These are phyloP conservation scores for Mesoclemmys tuberculata DNA, from an alignment of 2,113 vertebrate genomes.

Conservation along the genomic window DNA sequence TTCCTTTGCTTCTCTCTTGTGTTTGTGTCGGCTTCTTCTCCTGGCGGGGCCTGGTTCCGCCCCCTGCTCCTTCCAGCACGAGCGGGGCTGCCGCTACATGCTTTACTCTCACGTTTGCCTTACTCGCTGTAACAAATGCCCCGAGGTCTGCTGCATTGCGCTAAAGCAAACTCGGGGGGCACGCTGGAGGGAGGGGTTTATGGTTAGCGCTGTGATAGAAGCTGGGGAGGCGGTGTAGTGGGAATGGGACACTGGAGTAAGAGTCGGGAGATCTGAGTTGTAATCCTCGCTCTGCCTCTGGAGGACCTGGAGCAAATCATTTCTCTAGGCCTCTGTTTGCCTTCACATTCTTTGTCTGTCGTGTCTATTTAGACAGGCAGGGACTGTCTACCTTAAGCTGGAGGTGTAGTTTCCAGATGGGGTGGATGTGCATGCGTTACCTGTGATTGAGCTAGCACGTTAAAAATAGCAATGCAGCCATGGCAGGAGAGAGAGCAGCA, in stretches of 20 bases:
- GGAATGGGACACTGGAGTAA: background rate
- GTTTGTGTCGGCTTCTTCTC: slow-evolving; percentile 20
- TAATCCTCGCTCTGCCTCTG: background rate
- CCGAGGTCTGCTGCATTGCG: slow-evolving; percentile 9
- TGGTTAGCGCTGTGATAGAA: background rate
- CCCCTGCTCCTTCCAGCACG: slow-evolving; percentile 2
- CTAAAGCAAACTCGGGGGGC: slow-evolving; percentile 9
- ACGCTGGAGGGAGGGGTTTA: background rate
- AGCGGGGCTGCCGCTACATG: background rate
- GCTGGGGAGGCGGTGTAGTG: background rate
- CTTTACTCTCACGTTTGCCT: slow-evolving; percentile 10
- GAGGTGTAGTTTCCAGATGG: too few species aligned
- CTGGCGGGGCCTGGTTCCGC: background rate
- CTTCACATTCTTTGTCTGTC: background rate
- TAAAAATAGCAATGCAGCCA: too few species aligned
- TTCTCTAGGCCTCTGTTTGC: background rate
- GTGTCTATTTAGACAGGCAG: background rate
- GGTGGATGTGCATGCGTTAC: too few species aligned
- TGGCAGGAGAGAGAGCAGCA: too few species aligned
- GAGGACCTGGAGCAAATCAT: background rate
- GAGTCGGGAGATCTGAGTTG: background rate
- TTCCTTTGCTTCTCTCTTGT: background rate
- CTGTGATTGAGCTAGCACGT: too few species aligned
- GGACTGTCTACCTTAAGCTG: background rate
- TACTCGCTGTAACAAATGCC: background rate